Conservation (phyloP, 2,113 vertebrate species). For the Cisticola juncidis region DNA sequence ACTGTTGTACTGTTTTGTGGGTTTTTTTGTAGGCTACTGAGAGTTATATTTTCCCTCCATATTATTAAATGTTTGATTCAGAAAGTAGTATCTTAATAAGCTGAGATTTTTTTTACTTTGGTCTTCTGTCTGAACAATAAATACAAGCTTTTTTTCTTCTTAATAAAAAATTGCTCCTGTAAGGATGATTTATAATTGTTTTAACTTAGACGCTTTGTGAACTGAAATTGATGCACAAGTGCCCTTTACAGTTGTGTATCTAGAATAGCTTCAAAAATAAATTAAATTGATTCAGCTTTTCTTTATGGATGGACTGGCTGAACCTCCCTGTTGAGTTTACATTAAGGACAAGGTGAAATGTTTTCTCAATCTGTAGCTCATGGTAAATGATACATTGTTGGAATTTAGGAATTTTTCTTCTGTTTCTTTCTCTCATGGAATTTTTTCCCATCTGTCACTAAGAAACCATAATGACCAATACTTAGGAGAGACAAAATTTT, state of each 20-base stretch:
- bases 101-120: neutral
- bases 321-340: neutral
- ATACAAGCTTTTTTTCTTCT: neutral
- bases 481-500: neutral
- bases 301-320: neutral
- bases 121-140: neutral
- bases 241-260: neutral
- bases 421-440: neutral
- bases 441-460: neutral
- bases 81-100: neutral
- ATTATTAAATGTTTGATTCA: neutral
- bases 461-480: neutral
- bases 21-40: neutral
- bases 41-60: neutral
- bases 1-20: neutral
- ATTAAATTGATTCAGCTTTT: neutral
- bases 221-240: neutral
- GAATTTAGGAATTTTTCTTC: neutral
- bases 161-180: neutral
- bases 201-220: neutral
- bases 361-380: neutral
- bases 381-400: neutral
- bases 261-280: neutral
- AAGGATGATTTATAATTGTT: neutral
- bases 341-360: neutral